Base-by-base conservation (phyloP, 92 coral and sea anemone genomes). In the Pocillopora grandis region DNA sequence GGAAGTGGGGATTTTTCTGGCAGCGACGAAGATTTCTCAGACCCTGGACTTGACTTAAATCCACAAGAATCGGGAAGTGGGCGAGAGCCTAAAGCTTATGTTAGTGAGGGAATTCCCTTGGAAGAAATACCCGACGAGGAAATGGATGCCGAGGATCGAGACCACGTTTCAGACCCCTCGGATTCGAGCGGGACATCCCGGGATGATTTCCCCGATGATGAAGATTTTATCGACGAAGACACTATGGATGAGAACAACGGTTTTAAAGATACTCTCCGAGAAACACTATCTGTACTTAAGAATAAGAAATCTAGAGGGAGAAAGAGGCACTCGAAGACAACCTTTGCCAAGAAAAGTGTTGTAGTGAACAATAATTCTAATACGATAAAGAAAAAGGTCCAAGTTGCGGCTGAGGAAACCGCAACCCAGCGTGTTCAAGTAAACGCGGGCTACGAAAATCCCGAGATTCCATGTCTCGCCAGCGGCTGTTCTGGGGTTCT, bases 371-470 rank as follows among this genome's bases (percentile, higher is more conserved):
- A 89, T 77, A 70, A 69, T 23, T 72, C 90, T 52, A 67, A 71
- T n/a, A 27, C 72, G 60, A 88, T 78, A 71, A 90, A 76, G 90
- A 94, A 93, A 79, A 96, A 96, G 59, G 99, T 96, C 2, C 99
- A 96, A 84, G 99, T 96, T 11, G 97, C 98, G 48, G 90, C 85
- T 11, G 95, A 96, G 74, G 99, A 90, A 76, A 83, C 95, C 69
- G 99, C 93, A 12, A 94, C 98, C 58, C 99, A 96, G 72, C 84
- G 99, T 15, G 99, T 96, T 13, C 99, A 96, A 84, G 99, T 96
- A 20, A 96, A 96, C 72, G 99, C 99, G 49, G 99, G 99, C n/a
- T 96, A 96, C 80, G 99, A 96, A 76, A 92, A 90, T 82, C 99
- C 99, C 11, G 97, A 92, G 21, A 94, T 96, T 23, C 95, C 94